Evolutionary conservation across 1,140 invertebrate species (phyloP), one percentile per base, ranked within the genome.

Genomic region (Drosophila orosa): DNA sequence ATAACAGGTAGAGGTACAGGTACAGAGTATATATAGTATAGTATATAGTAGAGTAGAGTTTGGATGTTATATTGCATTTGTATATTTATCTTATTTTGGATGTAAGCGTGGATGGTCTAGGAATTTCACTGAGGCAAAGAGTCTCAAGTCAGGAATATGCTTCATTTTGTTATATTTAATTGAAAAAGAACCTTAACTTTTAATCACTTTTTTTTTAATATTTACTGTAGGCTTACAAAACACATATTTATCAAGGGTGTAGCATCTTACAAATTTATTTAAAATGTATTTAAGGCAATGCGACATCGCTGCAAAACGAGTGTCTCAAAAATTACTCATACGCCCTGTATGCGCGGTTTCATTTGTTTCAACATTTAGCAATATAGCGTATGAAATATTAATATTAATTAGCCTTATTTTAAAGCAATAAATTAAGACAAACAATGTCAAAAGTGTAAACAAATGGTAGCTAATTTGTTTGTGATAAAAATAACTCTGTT

Each of bases 11-110:
- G 27, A 58, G 39, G 31, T 72, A 63, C 31, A 63, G 56, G 61
- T 65, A 65, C 17, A 61, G 56, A 78, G 69, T 80, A 68, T 63
- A 62, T 40, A 54, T 24, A 54, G 48, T 74, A 60, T 35, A 45
- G 78, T 77, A 62, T 61, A 72, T 61, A 72, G 62, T 80, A 77
- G 66, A 87, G 80, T 80, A 83, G 83, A 87, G 80, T 72, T 78
- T 69, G 61, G 54, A 72, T 85, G 81, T 85, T 69, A 76, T 67
- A 77, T 72, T 80, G 56, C 66, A 82, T 87, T 75, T 82, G 58
- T 65, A 55, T 75, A 55, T 75, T 58, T 62, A 74, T 48, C 27
- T 42, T 74, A 74, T 35, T 73, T 67, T 67, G 65, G 61, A 78
- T 82, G 75, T 80, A 80, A 78, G 80, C 73, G 68, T 74, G 78